Evolutionary conservation across 2,113 vertebrate genomes (phyloP), one percentile per base, ranked within the genome.

Genomic region (Lagopus muta): DNA sequence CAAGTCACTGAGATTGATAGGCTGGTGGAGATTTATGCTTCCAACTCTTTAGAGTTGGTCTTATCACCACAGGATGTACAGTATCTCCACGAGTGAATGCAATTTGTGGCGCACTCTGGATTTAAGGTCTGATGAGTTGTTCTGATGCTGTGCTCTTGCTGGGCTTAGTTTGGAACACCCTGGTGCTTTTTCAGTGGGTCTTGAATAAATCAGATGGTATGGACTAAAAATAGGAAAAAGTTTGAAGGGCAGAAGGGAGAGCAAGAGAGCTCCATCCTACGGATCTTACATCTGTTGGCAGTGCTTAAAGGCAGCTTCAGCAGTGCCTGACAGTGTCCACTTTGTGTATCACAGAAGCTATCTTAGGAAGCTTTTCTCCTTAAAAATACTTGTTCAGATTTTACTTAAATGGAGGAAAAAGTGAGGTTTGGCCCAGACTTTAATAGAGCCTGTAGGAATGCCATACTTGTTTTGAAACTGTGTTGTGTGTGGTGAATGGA

Each of bases 1-100:
- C 27, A 34, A 27, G 50, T 24, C 13, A 6, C 48, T 50, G 28
- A 18, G 2, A 5, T 0, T 2, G 67, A 6, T 1, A 20, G 32
- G 76, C 21, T 11, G 42, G 32, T 7, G 62, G 43, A 40, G 75
- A 42, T 20, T 65, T 42, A 7, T 8, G 6, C 8, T 36, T 2
- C 40, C 43, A n/a, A 14, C n/a, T n/a, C 40, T 61, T 15, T 5
- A 2, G 19, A 27, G 64, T 3, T 6, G 24, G 7, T 64, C 6
- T 7, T 5, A 14, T 52, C 25, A 5, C n/a, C 15, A 0, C 1
- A 2, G 30, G 6, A 5, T n/a, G 6, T 4, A 7, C 17, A 25
- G 65, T 22, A 50, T 19, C 71, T 66, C 42, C 32, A 21, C 8
- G 13, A 47, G 21, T 4, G 45, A 18, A 5, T 6, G 14, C 4